These are phyloP conservation scores for Tricholauxania praeusta DNA, from an alignment of 2,888 invertebrate species.

Conservation along the genomic window DNA sequence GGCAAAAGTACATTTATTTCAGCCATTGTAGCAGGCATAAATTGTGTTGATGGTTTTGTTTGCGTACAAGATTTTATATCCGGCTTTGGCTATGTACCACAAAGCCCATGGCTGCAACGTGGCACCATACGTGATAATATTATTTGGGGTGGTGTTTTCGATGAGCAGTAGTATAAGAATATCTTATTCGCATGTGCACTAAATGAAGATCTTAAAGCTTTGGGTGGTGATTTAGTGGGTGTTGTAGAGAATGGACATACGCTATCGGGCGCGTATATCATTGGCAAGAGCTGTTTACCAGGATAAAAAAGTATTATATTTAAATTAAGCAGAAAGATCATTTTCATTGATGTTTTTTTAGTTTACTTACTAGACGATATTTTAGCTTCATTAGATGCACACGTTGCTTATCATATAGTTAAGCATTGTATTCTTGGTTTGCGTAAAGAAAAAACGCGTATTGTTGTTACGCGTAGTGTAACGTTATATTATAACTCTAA, in stretches of 20 bases:
- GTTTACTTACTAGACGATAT: slow-evolving; percentile 96
- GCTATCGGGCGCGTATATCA: slow-evolving; percentile 87
- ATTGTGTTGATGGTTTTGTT: slow-evolving; percentile 77
- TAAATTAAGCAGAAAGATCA: background rate
- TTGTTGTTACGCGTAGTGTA: slow-evolving; percentile 80
- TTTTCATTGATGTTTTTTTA: slow-evolving; percentile 46
- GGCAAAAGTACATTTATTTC: slow-evolving; percentile 91
- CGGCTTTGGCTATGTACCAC: slow-evolving; percentile 89
- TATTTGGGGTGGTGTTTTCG: slow-evolving; percentile 87
- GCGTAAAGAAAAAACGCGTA: slow-evolving; percentile 82
- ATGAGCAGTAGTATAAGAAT: slow-evolving; percentile 81
- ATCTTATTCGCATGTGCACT: slow-evolving; percentile 90
- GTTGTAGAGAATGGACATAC: slow-evolving; percentile 92
- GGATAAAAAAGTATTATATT: slow-evolving; percentile 73
- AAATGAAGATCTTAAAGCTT: slow-evolving; percentile 72
- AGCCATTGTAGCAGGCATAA: slow-evolving; percentile 88
- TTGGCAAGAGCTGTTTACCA: slow-evolving; percentile 91
- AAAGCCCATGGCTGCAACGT: slow-evolving; percentile 93
- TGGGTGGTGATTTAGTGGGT: slow-evolving; percentile 80
- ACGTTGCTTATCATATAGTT: slow-evolving; percentile 88
- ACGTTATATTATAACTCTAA: slow-evolving; percentile 76
- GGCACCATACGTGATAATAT: slow-evolving; percentile 94
- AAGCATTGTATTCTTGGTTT: slow-evolving; percentile 85
- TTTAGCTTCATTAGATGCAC: slow-evolving; percentile 88
- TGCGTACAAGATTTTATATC: slow-evolving; percentile 75